Evolutionary conservation across 1,140 invertebrate genomes (phyloP).

Genomic region (Drosophila sp.): DNA sequence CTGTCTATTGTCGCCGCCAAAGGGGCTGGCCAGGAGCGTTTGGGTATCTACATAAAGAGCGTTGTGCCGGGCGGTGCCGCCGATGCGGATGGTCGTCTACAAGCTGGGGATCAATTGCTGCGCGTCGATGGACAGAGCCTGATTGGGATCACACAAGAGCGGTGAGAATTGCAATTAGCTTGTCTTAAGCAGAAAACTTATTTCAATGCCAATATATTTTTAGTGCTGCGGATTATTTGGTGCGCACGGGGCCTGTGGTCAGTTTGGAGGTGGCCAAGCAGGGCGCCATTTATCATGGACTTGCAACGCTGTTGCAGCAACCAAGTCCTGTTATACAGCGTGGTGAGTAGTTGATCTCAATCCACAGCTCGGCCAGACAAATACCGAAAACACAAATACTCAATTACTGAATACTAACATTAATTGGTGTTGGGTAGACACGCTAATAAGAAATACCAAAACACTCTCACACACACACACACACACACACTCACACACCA

Average conservation of each 20-base stretch:
- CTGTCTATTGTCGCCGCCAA: conserved; percentile 97
- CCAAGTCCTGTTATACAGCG: conserved; percentile 93
- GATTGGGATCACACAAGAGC: conserved; percentile 98
- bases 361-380: conserved; percentile 38
- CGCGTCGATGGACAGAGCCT: conserved; percentile 98
- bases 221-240: conserved; percentile 97
- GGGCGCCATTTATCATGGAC: conserved; percentile 97
- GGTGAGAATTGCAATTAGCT: no score
- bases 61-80: conserved; percentile 98
- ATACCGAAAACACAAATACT: conserved; percentile 26
- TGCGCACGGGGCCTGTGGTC: conserved; percentile 96
- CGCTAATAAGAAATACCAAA: conserved; percentile 53
- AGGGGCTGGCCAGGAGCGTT: conserved; percentile 88
- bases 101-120: conserved; percentile 98
- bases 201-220: background rate
- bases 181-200: background rate
- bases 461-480: conserved; percentile 5
- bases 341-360: conserved; percentile 86
- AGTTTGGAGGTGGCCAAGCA: conserved; percentile 98
- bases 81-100: conserved; percentile 95
- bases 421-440: conserved; percentile 62
- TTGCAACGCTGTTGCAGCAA: conserved; percentile 96
- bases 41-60: conserved; percentile 99
- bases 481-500: conserved; percentile 36
- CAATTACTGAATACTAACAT: conserved; percentile 44